Evolutionary conservation across 92 coral and sea anemone species (phyloP).

Genomic region (Umimayanthus kanabou): DNA sequence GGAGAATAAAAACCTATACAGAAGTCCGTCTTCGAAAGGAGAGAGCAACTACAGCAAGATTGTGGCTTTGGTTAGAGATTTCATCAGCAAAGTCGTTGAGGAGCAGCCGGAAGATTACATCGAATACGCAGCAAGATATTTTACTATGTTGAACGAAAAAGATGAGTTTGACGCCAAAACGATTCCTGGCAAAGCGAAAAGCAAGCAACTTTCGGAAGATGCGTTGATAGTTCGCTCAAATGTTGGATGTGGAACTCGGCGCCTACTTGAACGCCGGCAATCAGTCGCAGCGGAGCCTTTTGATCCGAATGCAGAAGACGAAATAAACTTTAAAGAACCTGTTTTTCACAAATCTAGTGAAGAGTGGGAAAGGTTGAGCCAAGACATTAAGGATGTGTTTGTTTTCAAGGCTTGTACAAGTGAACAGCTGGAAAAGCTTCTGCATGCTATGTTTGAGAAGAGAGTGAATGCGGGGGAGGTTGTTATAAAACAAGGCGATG

Average conservation of each 20-base stretch:
- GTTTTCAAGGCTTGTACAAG: constrained; percentile 57
- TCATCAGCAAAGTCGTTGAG: constrained; percentile 21
- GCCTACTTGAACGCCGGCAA: constrained; percentile 46
- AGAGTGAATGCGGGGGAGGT: constrained; percentile 46
- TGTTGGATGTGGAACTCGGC: constrained; percentile 4
- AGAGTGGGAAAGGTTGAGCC: constrained; percentile 50
- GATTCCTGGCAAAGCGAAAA: neutral
- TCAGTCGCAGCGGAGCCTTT: constrained; percentile 61
- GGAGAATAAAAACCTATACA: neutral
- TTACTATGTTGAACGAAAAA: constrained; percentile 42
- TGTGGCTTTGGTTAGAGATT: constrained; percentile 27
- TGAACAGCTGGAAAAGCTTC: constrained; percentile 51
- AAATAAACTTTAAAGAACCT: neutral
- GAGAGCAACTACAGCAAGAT: neutral
- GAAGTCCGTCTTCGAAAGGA: neutral
- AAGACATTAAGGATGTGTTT: constrained; percentile 50
- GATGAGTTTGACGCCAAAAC: neutral
- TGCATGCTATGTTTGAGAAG: constrained; percentile 64
- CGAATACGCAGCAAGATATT: constrained; percentile 45
- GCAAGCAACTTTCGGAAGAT: constrained; percentile 30
- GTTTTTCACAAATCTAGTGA: constrained; percentile 47
- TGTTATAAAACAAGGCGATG: constrained; percentile 56
- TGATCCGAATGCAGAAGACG: constrained; percentile 24
- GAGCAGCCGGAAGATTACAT: constrained; percentile 51
- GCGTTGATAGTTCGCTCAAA: constrained; percentile 15